Evolutionary conservation across 2,113 vertebrate genomes (phyloP), one percentile per base, ranked within the genome.

Genomic region (Charadrius vociferus): DNA sequence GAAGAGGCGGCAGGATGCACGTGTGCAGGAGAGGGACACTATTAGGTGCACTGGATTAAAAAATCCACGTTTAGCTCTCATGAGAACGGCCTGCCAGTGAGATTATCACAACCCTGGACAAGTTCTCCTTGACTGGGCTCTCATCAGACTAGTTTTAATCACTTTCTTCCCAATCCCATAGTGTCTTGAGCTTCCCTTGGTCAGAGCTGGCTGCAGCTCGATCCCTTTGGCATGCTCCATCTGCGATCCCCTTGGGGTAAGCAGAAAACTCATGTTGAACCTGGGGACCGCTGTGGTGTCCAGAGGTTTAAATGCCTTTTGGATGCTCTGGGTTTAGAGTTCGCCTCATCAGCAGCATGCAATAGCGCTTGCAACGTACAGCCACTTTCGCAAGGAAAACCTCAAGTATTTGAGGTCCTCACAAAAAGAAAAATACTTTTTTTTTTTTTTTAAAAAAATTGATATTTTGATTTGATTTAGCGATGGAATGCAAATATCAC

Each of bases 101-200:
- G 56, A 61, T 43, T 65, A n/a, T 36, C 39, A 34, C 52, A 67
- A 24, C 16, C 10, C 26, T 36, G 41, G 17, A 24, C 7, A 34
- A 1, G 18, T n/a, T 86, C 5, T 15, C 43, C 56, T 56, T 19
- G 30, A 12, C 30, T 63, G 50, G 45, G 12, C 24, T 70, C 27
- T 75, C n/a, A 6, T 24, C 36, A 68, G 6, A 12, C 29, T 30
- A 0, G 0, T 49, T 95, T 78, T 86, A 20, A 21, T 72, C 78
- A 47, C 10, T 52, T 87, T 59, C 11, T 18, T 18, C 17, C 58
- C 14, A 61, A 29, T 29, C 17, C 62, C 0, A 0, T 18, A 1
- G 0, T 50, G 30, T 49, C 61, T 91, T 92, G 21, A 85, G 10
- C 20, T 61, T 75, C 27, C 7, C 49, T 37, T 43, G 30, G 11